Evolutionary conservation across 2,113 vertebrate genomes (phyloP), one percentile per base, ranked within the genome.

Genomic region (Perca schrenkii): DNA sequence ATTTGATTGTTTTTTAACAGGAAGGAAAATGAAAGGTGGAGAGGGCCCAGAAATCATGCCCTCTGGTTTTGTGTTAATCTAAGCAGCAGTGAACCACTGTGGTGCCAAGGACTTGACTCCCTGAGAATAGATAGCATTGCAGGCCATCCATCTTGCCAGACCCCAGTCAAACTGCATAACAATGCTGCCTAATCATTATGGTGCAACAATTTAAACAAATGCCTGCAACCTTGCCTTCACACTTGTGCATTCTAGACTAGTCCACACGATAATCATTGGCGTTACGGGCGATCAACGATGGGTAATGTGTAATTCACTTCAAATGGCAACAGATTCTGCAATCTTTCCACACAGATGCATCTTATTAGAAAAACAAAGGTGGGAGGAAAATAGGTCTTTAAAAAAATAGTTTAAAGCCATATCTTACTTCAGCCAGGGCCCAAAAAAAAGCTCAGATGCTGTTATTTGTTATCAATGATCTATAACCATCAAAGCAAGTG

Each of bases 121-220:
- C 70, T 3, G 73, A 83, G 83, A 92, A 91, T 50, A 91, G 87
- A 92, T 87, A 92, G 80, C 74, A 66, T 86, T 91, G 89, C 61
- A 83, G 86, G 75, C 88, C 93, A 94, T 95, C 88, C 90, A 91
- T 95, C 94, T 95, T 92, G 60, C 80, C 89, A 77, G 76, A 83
- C 81, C 78, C 82, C 79, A 93, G 93, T 95, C 95, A 92, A 86
- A 92, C 46, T 0, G 46, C 87, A 96, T 95, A 76, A 93, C 87
- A 89, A 85, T 74, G 74, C 82, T 83, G 77, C 90, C 95, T 92
- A 89, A 95, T 95, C 95, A 95, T 80, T 58, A 86, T 56, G 71
- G 78, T 74, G 76, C 60, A 8, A 80, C 95, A 95, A 95, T 94
- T 94, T 94, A 90, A 95, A 93, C 78, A 86, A 93, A 95, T 90